Conservation (phyloP, 2,888 invertebrate genomes). For the Macrosiphum euphorbiae region DNA sequence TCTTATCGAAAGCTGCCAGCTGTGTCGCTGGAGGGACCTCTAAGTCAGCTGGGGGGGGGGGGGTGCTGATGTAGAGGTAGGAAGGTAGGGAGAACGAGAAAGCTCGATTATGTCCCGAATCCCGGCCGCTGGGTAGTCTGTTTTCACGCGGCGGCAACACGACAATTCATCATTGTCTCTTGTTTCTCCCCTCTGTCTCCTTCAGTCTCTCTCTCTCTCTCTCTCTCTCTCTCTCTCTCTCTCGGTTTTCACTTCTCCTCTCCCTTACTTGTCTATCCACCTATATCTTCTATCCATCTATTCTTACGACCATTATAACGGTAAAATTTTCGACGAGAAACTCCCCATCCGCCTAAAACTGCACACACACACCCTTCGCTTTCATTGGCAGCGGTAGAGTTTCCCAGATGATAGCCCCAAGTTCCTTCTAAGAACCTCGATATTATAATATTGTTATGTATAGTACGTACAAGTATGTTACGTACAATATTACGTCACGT, state of each 20-base stretch:
- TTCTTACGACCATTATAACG: background rate
- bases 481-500: background rate
- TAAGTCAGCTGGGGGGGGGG: background rate
- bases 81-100: background rate
- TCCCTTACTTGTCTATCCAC: background rate
- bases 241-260: background rate
- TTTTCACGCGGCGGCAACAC: background rate
- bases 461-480: background rate
- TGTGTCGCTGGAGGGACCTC: constrained; percentile 1
- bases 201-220: background rate
- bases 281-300: background rate
- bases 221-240: background rate
- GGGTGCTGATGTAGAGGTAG: background rate
- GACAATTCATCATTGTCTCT: constrained; percentile 61
- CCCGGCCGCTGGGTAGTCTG: constrained; percentile 29
- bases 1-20: constrained; percentile 61
- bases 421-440: background rate
- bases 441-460: background rate
- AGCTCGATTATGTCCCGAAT: constrained; percentile 57
- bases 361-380: background rate
- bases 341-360: background rate
- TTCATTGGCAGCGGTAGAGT: background rate
- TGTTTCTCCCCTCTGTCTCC: background rate
- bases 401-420: background rate
- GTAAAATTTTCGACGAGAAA: background rate